Evolutionary conservation across 2,113 vertebrate species (phyloP), one percentile per base, ranked within the genome.

Genomic region (Hyla sarda): DNA sequence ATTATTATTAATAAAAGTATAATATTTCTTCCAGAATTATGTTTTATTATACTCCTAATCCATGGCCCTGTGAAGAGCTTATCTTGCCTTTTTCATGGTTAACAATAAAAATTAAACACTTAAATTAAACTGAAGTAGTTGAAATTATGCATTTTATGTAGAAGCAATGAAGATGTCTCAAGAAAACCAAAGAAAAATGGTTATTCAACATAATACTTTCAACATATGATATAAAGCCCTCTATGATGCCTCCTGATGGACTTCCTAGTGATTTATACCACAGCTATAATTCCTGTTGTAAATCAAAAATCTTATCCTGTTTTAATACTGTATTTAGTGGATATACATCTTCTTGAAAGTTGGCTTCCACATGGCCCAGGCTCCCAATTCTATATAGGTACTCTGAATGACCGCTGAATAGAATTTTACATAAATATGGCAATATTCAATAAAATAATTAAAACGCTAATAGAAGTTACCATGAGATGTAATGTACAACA

Each of bases 21-120:
- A 80, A 79, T 78, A 69, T 32, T 86, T 79, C 84, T 79, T 79
- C 58, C 73, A 45, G 65, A 71, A 79, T 69, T 71, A 69, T 86
- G 32, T 86, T 86, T 72, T 79, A 86, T 69, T 78, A 79, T 54
- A 86, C 45, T 47, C 75, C 48, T 86, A 80, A 84, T 60, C 82
- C 48, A 17, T 75, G 82, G 82, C 82, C 50, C 52, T 75, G 82
- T 75, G 82, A 84, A 60, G 50, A 84, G 50, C 82, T 84, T 75
- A 75, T 84, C 82, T 84, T 72, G 48, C 69, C 82, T 75, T 75
- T 84, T 84, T 84, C 82, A 84, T 84, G 52, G 71, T 74, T 58
- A 84, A 74, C 71, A 84, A 84, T 84, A 84, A 84, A 84, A 84
- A 84, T 84, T 84, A 84, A 84, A 74, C 52, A 75, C 82, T 60